Percentiles rank a stretch among this genome's conserved stretches.
Evolutionary conservation across 1,140 invertebrate genomes (phyloP).

Genomic region (Pristionchus pacificus): DNA sequence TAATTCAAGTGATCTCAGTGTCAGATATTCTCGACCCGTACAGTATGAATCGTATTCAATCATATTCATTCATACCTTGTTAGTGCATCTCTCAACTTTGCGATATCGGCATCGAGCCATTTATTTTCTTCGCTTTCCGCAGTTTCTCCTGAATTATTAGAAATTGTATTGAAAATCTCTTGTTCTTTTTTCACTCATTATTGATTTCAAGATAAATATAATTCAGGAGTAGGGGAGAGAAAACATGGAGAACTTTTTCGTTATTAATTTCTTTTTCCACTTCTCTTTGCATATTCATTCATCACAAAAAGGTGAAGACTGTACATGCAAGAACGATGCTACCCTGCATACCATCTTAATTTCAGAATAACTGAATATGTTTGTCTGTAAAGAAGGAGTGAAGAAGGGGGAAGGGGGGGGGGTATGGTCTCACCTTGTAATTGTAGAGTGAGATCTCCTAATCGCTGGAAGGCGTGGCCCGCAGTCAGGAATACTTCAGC

Average conservation of each 20-base stretch:
- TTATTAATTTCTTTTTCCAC: constrained; percentile 14
- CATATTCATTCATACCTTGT: constrained; percentile 18
- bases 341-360: no score
- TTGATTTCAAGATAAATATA: background rate
- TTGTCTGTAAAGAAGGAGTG: background rate
- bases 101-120: constrained; percentile 43
- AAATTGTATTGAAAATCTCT: background rate
- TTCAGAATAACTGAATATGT: no score
- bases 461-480: constrained; percentile 47
- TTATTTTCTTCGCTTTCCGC: constrained; percentile 26
- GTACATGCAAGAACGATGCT: no score
- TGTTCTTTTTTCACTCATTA: background rate
- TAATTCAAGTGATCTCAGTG: no score
- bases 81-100: constrained; percentile 41
- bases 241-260: background rate
- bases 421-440: constrained; percentile 23
- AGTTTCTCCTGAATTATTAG: constrained; percentile 18
- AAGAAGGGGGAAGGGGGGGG: background rate
- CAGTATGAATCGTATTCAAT: no score
- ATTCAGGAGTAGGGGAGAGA: background rate
- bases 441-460: constrained; percentile 45
- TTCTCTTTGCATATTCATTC: constrained; percentile 9
- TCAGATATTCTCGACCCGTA: no score
- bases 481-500: constrained; percentile 48
- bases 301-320: no score